A percentile compares a stretch with the other conserved stretches of the same genome.
Evolutionary conservation across 2,888 invertebrate species (phyloP).

Genomic region (Rhagonycha lutea): DNA sequence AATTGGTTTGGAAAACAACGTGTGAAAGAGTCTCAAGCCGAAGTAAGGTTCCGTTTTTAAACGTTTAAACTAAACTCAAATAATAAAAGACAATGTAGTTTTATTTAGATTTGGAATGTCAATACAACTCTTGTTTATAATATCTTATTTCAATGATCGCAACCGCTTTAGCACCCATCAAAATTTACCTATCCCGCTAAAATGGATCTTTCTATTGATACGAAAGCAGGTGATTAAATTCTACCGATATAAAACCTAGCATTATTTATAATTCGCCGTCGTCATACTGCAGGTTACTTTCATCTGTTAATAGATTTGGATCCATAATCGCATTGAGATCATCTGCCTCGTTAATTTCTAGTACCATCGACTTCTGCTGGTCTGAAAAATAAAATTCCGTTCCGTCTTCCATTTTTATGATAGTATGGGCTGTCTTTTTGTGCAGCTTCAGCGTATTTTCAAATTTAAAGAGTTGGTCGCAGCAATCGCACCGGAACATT

Average conservation of each 20-base stretch:
- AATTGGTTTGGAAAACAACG: no score
- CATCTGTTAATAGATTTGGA: neutral
- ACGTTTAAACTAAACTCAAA: neutral
- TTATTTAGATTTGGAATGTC: neutral
- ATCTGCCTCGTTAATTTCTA: neutral
- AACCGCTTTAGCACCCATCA: neutral
- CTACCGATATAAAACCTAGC: neutral
- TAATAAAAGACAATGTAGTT: neutral
- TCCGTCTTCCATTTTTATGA: conserved; percentile 53
- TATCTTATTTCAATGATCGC: neutral
- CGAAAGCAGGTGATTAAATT: neutral
- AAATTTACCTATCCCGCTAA: neutral
- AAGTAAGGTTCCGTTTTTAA: no score
- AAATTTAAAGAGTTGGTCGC: conserved; percentile 64
- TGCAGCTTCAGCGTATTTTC: conserved; percentile 66
- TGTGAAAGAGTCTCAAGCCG: no score
- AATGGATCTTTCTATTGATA: neutral
- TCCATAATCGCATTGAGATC: neutral
- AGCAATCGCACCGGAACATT: conserved; percentile 63
- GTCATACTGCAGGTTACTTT: neutral
- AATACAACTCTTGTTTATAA: neutral
- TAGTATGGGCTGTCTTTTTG: conserved; percentile 62
- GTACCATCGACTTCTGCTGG: neutral
- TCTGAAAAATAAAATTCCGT: conserved; percentile 45
- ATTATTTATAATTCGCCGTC: neutral